Conservation (phyloP, 1,140 invertebrate genomes). For the Caenorhabditis brenneri region DNA sequence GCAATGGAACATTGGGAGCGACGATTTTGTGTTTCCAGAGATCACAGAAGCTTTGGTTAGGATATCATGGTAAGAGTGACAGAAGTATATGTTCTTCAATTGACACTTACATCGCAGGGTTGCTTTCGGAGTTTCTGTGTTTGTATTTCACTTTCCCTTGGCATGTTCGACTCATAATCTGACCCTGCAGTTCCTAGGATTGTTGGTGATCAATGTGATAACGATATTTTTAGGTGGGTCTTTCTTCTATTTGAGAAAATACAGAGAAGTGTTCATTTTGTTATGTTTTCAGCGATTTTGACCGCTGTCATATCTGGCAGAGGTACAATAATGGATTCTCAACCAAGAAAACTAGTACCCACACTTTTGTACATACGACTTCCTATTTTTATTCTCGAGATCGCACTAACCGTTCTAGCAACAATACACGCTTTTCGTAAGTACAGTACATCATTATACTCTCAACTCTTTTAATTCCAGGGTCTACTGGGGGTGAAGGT, state of each 20-base stretch:
- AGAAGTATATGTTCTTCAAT: background rate
- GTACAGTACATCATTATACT: too few species aligned
- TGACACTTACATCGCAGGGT: background rate
- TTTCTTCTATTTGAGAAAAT: background rate
- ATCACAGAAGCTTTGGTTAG: conserved; percentile 64
- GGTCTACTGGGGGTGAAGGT: conserved; percentile 44
- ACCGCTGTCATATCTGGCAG: conserved; percentile 45
- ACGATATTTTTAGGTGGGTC: conserved; percentile 1
- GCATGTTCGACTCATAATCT: conserved; percentile 59
- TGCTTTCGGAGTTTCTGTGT: conserved; percentile 56
- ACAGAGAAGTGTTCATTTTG: background rate
- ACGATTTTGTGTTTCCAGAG: conserved; percentile 67
- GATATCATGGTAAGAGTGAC: conserved; percentile 63
- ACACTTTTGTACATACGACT: conserved; percentile 63
- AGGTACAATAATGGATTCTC: conserved; percentile 67
- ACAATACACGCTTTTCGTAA: conserved; percentile 62
- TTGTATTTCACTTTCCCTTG: conserved; percentile 63
- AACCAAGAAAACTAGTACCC: conserved; percentile 54
- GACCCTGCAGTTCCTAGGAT: conserved; percentile 52
- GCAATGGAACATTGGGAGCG: conserved; percentile 64
- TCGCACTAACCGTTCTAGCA: conserved; percentile 61
- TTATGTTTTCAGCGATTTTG: conserved; percentile 14
- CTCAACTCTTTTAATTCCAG: conserved; percentile 22
- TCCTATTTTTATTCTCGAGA: conserved; percentile 65
- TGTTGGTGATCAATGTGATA: conserved; percentile 37